A percentile compares a stretch with the other conserved stretches of the same genome.
These are phyloP conservation scores for Caenorhabditis brenneri DNA, from an alignment of 1,140 invertebrate genomes.

Conservation along the genomic window DNA sequence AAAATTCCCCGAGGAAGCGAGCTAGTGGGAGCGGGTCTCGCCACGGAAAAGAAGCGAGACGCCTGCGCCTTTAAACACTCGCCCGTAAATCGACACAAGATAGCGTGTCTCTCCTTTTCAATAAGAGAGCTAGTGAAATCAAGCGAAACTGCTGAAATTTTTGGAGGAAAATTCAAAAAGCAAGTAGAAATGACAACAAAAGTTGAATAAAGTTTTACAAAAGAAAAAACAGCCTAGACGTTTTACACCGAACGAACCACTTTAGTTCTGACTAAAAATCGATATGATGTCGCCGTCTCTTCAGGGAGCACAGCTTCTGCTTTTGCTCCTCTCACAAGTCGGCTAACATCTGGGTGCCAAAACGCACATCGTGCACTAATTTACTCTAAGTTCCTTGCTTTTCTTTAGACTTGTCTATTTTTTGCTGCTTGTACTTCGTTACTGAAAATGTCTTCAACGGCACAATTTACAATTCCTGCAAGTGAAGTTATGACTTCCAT, in stretches of 20 bases:
- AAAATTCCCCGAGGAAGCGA: background rate
- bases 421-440: background rate
- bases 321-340: background rate
- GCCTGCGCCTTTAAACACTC: background rate
- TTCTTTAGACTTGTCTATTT: background rate
- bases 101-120: background rate
- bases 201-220: background rate
- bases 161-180: background rate
- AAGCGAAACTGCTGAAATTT: background rate
- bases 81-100: conserved; percentile 14
- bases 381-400: background rate
- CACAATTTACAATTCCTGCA: conserved; percentile 1
- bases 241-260: background rate
- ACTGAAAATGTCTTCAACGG: background rate
- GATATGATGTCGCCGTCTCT: conserved; percentile 34
- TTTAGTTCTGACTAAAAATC: background rate
- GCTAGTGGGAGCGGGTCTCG: background rate
- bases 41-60: background rate
- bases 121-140: background rate
- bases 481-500: conserved; percentile 61
- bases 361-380: conserved; percentile 32
- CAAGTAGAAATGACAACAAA: background rate
- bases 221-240: background rate
- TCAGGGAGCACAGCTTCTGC: conserved; percentile 22
- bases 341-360: conserved; percentile 28